phyloP scores from a whole-genome alignment of 2,888 invertebrate species.

The Philereme transversata region DNA sequence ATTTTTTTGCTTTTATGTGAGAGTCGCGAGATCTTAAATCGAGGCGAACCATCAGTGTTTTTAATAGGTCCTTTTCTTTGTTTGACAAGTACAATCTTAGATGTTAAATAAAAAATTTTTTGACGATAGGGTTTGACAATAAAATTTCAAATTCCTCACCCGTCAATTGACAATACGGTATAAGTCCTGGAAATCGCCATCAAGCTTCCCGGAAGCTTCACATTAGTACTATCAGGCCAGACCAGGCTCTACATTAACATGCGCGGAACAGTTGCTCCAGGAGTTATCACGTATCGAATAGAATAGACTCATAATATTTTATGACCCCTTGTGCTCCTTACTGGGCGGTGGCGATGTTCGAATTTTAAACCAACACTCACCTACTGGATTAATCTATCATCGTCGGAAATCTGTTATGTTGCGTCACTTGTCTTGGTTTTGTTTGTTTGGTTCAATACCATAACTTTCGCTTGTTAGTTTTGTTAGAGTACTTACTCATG shows the following conservation, averaged over 20 bases:
- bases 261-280: slow-evolving; percentile 74
- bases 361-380: slow-evolving; percentile 73
- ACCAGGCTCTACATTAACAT: slow-evolving; percentile 74
- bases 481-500: no score
- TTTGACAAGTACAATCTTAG: no score
- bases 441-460: not conserved
- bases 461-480: slow-evolving; percentile 14
- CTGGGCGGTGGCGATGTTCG: slow-evolving; percentile 70
- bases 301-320: slow-evolving; percentile 82
- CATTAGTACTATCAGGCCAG: slow-evolving; percentile 54
- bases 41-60: no score
- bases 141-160: slow-evolving; percentile 21
- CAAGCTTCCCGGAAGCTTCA: slow-evolving; percentile 77
- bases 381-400: slow-evolving; percentile 50
- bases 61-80: no score
- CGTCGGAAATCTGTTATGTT: slow-evolving; percentile 46
- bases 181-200: slow-evolving; percentile 52
- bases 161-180: slow-evolving; percentile 36
- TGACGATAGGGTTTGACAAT: no score
- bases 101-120: no score
- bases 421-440: slow-evolving; percentile 21
- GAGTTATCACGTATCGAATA: slow-evolving; percentile 82
- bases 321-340: slow-evolving; percentile 82
- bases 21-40: no score
- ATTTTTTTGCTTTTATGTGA: no score